These are phyloP conservation scores for Antigone vipio DNA, from an alignment of 2,113 vertebrate genomes.

Conservation along the genomic window DNA sequence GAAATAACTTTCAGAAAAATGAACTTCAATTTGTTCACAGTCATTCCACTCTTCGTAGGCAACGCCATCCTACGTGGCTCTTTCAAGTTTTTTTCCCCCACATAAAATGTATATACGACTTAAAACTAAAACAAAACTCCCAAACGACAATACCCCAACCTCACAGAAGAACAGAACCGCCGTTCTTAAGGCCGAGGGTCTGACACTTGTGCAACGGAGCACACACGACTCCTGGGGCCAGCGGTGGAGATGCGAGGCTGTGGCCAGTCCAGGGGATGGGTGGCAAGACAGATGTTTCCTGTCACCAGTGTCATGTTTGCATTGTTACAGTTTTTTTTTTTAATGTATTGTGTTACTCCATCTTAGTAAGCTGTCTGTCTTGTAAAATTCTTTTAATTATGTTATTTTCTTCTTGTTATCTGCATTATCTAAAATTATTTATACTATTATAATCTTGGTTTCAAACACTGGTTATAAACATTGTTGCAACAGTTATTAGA, in stretches of 20 bases:
- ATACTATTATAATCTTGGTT: constrained; percentile 69
- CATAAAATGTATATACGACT: not conserved
- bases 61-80: fast-evolving
- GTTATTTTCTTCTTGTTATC: constrained; percentile 69
- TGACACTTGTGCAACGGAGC: not conserved
- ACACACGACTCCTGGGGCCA: not conserved
- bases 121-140: not conserved
- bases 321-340: constrained; percentile 38
- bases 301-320: constrained; percentile 54
- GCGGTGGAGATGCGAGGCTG: not conserved
- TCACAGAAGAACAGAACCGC: not conserved
- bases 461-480: constrained; percentile 65
- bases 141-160: not conserved
- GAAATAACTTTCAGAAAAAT: not conserved
- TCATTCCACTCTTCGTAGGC: not conserved
- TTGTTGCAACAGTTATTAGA: constrained; percentile 60
- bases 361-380: constrained; percentile 54
- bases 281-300: constrained; percentile 71
- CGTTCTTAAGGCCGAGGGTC: no score
- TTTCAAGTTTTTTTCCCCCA: not conserved
- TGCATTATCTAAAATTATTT: constrained; percentile 73
- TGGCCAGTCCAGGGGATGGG: not conserved
- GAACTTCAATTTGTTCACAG: not conserved
- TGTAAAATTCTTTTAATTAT: constrained; percentile 76
- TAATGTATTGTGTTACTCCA: constrained; percentile 71